Evolutionary conservation across 2,888 invertebrate genomes (phyloP).

Genomic region (Ormyrus thymus): DNA sequence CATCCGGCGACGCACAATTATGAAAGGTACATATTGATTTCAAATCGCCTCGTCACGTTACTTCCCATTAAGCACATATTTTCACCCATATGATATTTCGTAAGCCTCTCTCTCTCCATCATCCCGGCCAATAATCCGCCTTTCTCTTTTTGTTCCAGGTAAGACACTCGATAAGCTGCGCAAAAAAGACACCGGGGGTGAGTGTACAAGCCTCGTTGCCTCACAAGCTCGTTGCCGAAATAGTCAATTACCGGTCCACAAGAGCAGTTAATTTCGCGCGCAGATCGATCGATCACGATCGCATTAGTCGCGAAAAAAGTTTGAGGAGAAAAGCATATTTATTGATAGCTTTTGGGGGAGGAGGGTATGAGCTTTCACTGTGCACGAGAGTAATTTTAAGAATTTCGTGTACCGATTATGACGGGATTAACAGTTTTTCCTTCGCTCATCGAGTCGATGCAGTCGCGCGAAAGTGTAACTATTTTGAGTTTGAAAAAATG

Average conservation of each 20-base stretch:
- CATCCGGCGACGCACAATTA: no score
- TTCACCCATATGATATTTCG: constrained; percentile 5
- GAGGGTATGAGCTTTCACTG: background rate
- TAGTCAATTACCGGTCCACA: constrained; percentile 23
- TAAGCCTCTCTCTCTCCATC: background rate
- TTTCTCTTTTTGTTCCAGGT: constrained; percentile 60
- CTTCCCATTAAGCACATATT: background rate
- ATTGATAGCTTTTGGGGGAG: background rate
- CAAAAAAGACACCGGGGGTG: constrained; percentile 12
- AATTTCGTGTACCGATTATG: background rate
- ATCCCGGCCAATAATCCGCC: constrained; percentile 32
- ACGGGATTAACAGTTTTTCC: background rate
- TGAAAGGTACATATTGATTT: no score
- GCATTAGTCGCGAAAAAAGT: constrained; percentile 3
- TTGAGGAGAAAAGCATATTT: background rate
- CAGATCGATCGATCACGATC: constrained; percentile 35
- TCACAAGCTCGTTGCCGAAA: constrained; percentile 23
- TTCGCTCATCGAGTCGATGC: no score
- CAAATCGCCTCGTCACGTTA: background rate
- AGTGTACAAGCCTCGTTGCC: constrained; percentile 11
- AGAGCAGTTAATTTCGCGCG: constrained; percentile 32
- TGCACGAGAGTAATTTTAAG: background rate
- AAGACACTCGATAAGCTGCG: constrained; percentile 44
- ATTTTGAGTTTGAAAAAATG: no score
- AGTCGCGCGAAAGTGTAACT: no score